These are phyloP conservation scores for Rachycentron canadum DNA, from an alignment of 2,797 vertebrate genomes.

Conservation along the genomic window DNA sequence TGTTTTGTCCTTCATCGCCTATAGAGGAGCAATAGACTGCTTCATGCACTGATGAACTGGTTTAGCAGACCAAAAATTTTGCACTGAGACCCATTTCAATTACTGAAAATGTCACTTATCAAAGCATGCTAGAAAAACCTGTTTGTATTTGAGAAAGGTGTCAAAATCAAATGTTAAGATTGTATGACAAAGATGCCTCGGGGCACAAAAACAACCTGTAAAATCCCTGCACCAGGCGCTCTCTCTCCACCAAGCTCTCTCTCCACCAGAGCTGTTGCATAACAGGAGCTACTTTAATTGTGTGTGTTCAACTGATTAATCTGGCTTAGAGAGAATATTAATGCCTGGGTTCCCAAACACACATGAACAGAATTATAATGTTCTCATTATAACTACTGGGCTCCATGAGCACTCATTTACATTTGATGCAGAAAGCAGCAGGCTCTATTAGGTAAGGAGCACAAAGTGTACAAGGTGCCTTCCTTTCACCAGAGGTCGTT, in stretches of 20 bases:
- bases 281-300: constrained; percentile 56
- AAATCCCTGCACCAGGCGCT: constrained; percentile 11
- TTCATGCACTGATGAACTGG: constrained; percentile 11
- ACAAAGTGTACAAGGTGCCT: neutral
- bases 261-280: constrained; percentile 53
- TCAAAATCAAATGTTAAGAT: constrained; percentile 6
- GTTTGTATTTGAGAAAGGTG: constrained; percentile 9
- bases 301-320: constrained; percentile 60
- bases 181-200: neutral
- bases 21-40: neutral
- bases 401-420: constrained; percentile 54
- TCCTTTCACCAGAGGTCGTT: constrained; percentile 63
- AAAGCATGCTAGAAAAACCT: neutral
- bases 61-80: constrained; percentile 20
- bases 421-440: constrained; percentile 52
- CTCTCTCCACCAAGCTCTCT: constrained; percentile 20
- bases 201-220: constrained; percentile 24
- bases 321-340: constrained; percentile 64
- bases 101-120: constrained; percentile 3
- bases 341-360: constrained; percentile 54
- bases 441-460: constrained; percentile 57
- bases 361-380: constrained; percentile 67
- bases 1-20: neutral
- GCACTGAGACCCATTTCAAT: constrained; percentile 1
- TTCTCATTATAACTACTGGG: constrained; percentile 58